Evolutionary conservation across 1,140 invertebrate genomes (phyloP), one percentile per base, ranked within the genome.

Genomic region (Heliconius hewitsoni): DNA sequence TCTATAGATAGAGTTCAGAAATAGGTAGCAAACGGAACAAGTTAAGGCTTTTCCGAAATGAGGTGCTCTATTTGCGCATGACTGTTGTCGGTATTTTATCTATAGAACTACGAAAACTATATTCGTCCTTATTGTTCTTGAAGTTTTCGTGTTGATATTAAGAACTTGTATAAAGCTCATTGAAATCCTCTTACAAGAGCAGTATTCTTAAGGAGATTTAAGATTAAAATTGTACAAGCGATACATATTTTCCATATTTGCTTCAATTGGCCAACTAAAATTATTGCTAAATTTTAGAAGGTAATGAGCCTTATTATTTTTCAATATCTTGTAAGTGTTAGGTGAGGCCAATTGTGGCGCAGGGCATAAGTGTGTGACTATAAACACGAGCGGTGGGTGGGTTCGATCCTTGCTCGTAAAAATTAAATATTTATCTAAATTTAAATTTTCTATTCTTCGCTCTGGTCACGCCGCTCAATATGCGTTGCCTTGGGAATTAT

Each of bases 61-160:
- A 73, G 34, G 8, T 34, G 23, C 4, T 66, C 72, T 78, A 85
- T 86, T 86, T 91, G 91, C 91, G 91, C 91, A 93, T 93, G 91
- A 86, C 90, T 82, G 85, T 89, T 87, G 87, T 88, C 84, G 86
- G 85, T 90, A 83, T 89, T 86, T 82, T 76, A 82, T 84, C 82
- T 83, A 82, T 83, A 82, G 82, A 91, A 91, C 87, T 91, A 93
- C 83, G 87, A 87, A 87, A 92, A 90, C 89, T 93, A 92, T 89
- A 87, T 89, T 85, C 80, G 84, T 93, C 91, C 89, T 91, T 93
- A 90, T 92, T 92, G 84, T 90, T 85, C 90, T 84, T 87, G 72
- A 87, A 89, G 84, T 90, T 89, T 87, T 77, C 79, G 73, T 82
- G 80, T 60, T 66, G 3, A 66, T 66, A 30, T 3, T 27, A 30